Evolutionary conservation across 2,113 vertebrate species (phyloP), one percentile per base, ranked within the genome.

Genomic region (Gnathonemus echidnorhynchus): DNA sequence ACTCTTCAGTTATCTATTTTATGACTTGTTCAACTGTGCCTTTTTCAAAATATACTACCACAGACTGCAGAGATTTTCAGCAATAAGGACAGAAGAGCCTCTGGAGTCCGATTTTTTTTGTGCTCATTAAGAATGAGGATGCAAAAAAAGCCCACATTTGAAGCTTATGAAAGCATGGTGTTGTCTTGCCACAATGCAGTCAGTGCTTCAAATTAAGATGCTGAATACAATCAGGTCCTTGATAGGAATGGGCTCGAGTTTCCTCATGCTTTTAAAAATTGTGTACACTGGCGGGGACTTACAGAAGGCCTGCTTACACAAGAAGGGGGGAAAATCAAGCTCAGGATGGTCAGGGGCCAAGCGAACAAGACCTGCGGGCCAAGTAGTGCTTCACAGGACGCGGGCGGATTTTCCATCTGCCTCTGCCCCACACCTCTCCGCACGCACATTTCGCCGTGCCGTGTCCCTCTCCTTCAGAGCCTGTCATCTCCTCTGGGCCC

Each of bases 341-440:
- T 62, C 70, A 89, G 49, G 27, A 48, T 35, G 52, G 39, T 62
- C 56, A 46, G 58, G 86, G 62, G 84, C 56, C 83, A 31, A 50
- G 83, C 8, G 52, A 70, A 39, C 8, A 21, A 50, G 84, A 62
- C 52, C 17, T 49, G 42, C 10, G 27, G 50, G 89, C 84, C 84
- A 19, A 83, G 56, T n/a, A n/a, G n/a, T 2, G 84, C 27, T 49
- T 87, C 58, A 39, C 86, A 74, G 56, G 86, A 77, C 31, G 3
- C n/a, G 8, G 58, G n/a, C 19, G 42, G 52, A 39, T 66, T 86
- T 90, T 87, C 89, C 84, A 80, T 90, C 80, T 66, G 89, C 84
- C 42, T 50, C 58, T 31, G 27, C 15, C 46, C 15, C 85, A 56
- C 42, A 66, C 27, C 58, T 86, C 62, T 77, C 53, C 9, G 48